Base-by-base conservation (phyloP, 2,888 invertebrate genomes). In the Seira sanloemensis region DNA sequence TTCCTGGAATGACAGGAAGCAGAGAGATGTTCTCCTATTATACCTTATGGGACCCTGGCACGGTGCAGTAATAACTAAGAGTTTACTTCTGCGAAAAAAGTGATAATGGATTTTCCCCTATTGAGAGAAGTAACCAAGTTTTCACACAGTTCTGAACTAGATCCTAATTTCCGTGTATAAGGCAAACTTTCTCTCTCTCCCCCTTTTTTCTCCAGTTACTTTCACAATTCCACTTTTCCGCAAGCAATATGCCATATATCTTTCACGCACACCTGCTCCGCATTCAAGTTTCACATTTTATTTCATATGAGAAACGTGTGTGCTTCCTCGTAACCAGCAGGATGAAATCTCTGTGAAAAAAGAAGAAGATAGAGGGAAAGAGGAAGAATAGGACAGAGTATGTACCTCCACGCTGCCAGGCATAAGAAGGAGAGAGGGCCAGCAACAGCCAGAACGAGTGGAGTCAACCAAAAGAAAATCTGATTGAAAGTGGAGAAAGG, bases 231-330 rank as follows among this genome's bases (percentile, higher is more conserved):
- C 82, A 82, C 82, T 77, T 76, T 75, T 82, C 82, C 72, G 76
- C 82, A 82, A 77, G 82, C 82, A 82, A 82, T 82, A 76, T 82
- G 82, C 82, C 72, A 82, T 82, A 82, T 82, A 82, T 82, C 82
- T 82, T 82, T 82, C 82, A 82, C 72, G 82, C 82, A 82, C 82
- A 82, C 82, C 82, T 82, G 82, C 82, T 77, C 77, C 82, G 76
- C 82, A 82, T 82, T 82, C 77, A 77, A 82, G 82, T 82, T 82
- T 76, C 76, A 82, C 72, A 77, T 82, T 82, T 81, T 80, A 80
- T 74, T 81, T 69, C 69, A 71, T 58, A 77, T 50, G 37, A 25
- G 58, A 58, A 58, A 58, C 16, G 19, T 9, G 46, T 46, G 46
- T 18, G 19, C 58, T 58, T 58, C 19, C 58, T 18, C n/a, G 5